A percentile compares a stretch with the other conserved stretches of the same genome.
These are phyloP conservation scores for Cladopsammia gracilis DNA, from an alignment of 64 coral and sea anemone species.

Conservation along the genomic window DNA sequence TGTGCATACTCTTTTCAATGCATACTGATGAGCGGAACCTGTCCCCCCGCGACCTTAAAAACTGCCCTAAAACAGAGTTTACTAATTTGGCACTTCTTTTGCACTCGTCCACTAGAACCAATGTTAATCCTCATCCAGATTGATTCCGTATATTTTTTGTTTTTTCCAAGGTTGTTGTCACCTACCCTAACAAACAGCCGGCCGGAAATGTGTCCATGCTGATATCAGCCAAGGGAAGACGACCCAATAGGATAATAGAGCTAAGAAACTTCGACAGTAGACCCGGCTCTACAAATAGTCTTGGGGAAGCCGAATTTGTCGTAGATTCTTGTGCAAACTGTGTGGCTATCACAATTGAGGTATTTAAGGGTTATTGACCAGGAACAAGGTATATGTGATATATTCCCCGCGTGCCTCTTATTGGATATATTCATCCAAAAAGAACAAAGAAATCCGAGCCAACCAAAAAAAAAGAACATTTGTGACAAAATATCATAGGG, in stretches of 20 bases:
- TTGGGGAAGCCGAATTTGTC: conserved; percentile 71
- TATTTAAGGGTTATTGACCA: background rate
- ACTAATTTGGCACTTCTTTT: too few species aligned
- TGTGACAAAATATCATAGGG: too few species aligned
- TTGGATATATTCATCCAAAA: too few species aligned
- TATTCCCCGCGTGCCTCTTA: too few species aligned
- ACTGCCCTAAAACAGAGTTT: too few species aligned
- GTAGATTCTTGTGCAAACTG: conserved; percentile 60
- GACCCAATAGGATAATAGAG: background rate
- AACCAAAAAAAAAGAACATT: too few species aligned
- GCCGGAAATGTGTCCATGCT: conserved; percentile 57
- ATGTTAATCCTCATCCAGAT: background rate
- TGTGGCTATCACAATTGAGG: background rate
- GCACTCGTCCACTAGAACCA: too few species aligned
- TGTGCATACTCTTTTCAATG: too few species aligned
- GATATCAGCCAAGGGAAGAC: conserved; percentile 58
- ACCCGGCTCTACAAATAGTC: background rate
- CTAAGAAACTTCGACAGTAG: background rate
- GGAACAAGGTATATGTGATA: too few species aligned
- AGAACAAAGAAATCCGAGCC: too few species aligned
- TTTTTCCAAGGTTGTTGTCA: conserved; percentile 68
- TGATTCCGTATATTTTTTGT: background rate
- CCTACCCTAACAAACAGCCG: conserved; percentile 68
- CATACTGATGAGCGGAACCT: too few species aligned
- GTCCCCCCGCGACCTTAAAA: too few species aligned